A percentile compares a stretch with the other conserved stretches of the same genome.
These are phyloP conservation scores for Vireo altiloquus DNA, from an alignment of 2,113 vertebrate species.

Conservation along the genomic window DNA sequence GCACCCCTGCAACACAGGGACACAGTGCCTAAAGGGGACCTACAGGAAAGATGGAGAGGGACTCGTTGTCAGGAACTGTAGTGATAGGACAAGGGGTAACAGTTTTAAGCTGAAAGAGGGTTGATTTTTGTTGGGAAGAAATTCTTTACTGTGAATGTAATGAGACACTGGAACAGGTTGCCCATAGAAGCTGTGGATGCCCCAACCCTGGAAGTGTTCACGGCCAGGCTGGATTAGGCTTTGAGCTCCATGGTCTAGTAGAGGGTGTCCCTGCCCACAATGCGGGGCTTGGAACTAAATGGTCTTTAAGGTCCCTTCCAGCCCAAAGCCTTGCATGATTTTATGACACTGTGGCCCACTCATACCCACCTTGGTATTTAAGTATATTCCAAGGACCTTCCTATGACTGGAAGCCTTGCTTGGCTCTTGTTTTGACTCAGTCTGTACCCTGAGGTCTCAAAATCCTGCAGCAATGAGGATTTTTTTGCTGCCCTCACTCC, in stretches of 20 bases:
- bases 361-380: background rate
- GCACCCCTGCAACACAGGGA: background rate
- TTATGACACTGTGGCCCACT: background rate
- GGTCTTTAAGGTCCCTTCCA: background rate
- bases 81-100: rapidly evolving
- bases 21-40: background rate
- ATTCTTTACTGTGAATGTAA: background rate
- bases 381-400: background rate
- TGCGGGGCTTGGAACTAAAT: rapidly evolving
- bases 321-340: background rate
- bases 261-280: background rate
- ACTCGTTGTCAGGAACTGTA: background rate
- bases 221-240: background rate
- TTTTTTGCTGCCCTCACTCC: background rate
- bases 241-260: background rate
- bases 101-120: background rate
- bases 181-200: background rate
- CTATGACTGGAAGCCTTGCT: background rate
- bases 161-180: background rate
- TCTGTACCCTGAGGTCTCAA: background rate
- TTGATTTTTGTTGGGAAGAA: background rate
- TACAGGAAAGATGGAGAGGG: background rate
- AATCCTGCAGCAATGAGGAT: background rate
- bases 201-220: background rate
- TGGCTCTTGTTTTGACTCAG: background rate